Percentiles rank a stretch among this genome's conserved stretches.
Evolutionary conservation across 2,113 vertebrate genomes (phyloP).

Genomic region (Ceratotherium simum): DNA sequence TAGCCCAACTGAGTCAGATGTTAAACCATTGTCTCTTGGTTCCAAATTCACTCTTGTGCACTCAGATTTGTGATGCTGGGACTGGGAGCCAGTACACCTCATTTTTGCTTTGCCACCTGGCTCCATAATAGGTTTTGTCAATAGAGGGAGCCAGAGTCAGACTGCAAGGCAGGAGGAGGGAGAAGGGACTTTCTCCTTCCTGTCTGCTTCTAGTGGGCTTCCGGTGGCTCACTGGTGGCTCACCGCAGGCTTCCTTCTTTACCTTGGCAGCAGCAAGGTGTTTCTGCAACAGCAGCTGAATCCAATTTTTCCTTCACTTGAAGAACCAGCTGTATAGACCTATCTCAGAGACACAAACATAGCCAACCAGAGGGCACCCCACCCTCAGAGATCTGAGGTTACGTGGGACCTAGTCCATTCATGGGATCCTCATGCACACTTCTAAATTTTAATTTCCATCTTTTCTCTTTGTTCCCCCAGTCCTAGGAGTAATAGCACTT

Average conservation of each 20-base stretch:
- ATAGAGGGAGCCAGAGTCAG: neutral
- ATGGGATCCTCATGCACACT: neutral
- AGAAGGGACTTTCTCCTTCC: neutral
- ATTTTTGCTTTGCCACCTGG: neutral
- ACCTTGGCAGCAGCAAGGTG: neutral
- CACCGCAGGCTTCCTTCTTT: neutral
- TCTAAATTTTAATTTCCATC: neutral
- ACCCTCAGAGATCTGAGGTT: neutral
- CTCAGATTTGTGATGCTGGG: neutral
- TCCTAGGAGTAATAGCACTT: neutral
- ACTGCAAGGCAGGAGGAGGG: neutral
- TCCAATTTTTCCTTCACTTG: neutral
- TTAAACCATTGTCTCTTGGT: constrained; percentile 6
- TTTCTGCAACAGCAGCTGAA: neutral
- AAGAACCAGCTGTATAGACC: neutral
- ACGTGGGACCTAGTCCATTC: neutral
- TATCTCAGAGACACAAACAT: neutral
- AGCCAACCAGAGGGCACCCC: neutral
- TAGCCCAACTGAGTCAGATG: neutral
- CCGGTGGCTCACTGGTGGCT: neutral
- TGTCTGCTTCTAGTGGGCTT: neutral
- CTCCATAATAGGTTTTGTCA: neutral
- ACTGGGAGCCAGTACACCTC: neutral
- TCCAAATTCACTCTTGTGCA: neutral
- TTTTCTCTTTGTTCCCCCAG: neutral